A percentile compares a stretch with the other conserved stretches of the same genome.
These are phyloP conservation scores for Zosterops pallidus DNA, from an alignment of 2,113 vertebrate genomes.

Conservation along the genomic window DNA sequence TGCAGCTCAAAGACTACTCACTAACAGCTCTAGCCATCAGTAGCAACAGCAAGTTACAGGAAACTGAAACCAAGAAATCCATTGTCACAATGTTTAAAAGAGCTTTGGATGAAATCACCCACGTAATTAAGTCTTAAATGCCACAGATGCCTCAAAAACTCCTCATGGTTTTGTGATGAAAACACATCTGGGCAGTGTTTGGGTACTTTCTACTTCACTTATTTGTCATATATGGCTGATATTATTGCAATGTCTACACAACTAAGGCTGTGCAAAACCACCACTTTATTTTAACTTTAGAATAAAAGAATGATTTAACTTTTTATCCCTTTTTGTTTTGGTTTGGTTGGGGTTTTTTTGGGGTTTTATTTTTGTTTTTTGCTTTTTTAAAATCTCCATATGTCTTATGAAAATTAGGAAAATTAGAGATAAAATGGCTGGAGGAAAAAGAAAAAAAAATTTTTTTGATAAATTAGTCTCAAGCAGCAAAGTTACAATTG, in stretches of 20 bases:
- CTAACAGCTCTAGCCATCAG: neutral
- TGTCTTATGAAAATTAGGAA: fast-evolving
- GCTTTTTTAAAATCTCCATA: too few relatives aligned
- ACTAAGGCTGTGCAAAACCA: neutral
- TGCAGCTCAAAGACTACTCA: neutral
- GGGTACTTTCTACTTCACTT: neutral
- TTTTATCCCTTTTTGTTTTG: fast-evolving
- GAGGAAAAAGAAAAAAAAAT: neutral
- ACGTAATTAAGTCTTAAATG: neutral
- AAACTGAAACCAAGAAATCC: neutral
- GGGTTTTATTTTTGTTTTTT: too few relatives aligned
- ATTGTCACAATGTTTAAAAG: neutral
- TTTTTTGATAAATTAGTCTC: neutral
- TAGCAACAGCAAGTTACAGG: neutral
- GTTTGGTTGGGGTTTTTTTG: too few relatives aligned
- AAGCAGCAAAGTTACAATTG: neutral
- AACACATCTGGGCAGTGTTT: neutral
- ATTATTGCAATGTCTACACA: neutral
- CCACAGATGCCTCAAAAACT: neutral
- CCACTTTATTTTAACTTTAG: neutral
- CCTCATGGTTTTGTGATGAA: neutral
- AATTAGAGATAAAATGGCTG: neutral
- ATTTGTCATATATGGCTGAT: neutral
- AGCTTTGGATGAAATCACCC: neutral
- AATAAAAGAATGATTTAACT: fast-evolving